These are phyloP conservation scores for Spilogale gracilis DNA, from an alignment of 2,113 vertebrate species.

Conservation along the genomic window DNA sequence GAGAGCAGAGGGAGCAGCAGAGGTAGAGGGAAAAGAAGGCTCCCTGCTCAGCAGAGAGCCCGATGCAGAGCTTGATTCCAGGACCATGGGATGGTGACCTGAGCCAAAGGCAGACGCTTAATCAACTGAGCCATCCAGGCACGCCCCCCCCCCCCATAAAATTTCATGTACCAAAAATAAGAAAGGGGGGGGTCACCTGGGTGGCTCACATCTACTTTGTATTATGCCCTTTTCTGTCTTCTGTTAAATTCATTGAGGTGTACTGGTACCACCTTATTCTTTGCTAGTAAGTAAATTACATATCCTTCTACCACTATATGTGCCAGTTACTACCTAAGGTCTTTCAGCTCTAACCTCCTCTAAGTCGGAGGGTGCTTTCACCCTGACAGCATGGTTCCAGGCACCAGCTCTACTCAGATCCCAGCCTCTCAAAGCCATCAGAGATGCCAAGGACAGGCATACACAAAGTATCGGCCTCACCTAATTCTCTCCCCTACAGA, in stretches of 20 bases:
- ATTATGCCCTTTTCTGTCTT: neutral
- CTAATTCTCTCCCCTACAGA: neutral
- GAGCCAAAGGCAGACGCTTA: too few relatives aligned
- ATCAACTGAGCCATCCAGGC: too few relatives aligned
- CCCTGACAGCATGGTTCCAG: neutral
- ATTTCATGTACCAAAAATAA: too few relatives aligned
- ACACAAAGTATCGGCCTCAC: neutral
- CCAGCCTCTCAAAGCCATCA: neutral
- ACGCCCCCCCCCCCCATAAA: too few relatives aligned
- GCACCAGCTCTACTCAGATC: neutral
- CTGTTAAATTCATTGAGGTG: neutral
- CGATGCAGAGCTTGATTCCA: too few relatives aligned
- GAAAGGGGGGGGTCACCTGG: too few relatives aligned
- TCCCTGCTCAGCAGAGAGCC: too few relatives aligned
- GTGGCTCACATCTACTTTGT: neutral
- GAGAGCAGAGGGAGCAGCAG: too few relatives aligned
- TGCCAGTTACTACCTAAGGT: neutral
- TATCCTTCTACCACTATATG: neutral
- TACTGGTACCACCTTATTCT: neutral
- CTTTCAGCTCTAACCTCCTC: neutral
- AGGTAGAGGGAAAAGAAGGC: too few relatives aligned
- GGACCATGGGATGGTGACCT: too few relatives aligned
- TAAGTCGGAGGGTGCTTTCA: neutral
- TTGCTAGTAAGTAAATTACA: neutral
- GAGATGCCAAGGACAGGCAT: neutral